These are phyloP conservation scores for Gallinago solitaria DNA, from an alignment of 2,797 vertebrate genomes.

Conservation along the genomic window DNA sequence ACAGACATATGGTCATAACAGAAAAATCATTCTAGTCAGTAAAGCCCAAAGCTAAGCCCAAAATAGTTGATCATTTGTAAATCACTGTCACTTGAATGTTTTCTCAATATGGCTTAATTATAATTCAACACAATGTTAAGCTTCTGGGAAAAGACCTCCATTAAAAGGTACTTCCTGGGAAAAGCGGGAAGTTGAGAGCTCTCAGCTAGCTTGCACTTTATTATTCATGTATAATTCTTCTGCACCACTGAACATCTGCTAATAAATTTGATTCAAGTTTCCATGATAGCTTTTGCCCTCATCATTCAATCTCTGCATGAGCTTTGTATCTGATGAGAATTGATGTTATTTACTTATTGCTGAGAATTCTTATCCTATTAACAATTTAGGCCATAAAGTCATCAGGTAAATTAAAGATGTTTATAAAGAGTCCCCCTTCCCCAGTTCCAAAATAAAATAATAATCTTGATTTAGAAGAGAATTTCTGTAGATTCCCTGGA, in stretches of 20 bases:
- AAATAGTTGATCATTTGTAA: constrained; percentile 73
- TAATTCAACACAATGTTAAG: constrained; percentile 53
- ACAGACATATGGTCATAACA: constrained; percentile 66
- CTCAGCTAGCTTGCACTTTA: constrained; percentile 42
- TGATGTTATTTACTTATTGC: constrained; percentile 70
- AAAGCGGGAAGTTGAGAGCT: constrained; percentile 53
- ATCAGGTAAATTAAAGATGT: constrained; percentile 65
- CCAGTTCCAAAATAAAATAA: not conserved
- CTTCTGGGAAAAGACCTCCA: constrained; percentile 49
- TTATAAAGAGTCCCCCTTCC: constrained; percentile 11
- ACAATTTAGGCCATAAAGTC: constrained; percentile 56
- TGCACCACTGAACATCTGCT: constrained; percentile 72
- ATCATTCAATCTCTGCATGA: constrained; percentile 66
- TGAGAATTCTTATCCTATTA: constrained; percentile 68
- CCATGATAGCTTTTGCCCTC: constrained; percentile 62
- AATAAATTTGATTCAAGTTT: constrained; percentile 74
- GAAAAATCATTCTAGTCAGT: constrained; percentile 61
- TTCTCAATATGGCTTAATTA: constrained; percentile 75
- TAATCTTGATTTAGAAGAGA: constrained; percentile 55
- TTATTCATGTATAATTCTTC: constrained; percentile 69
- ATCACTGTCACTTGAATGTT: constrained; percentile 66
- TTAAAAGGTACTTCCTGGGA: constrained; percentile 62
- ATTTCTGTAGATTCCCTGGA: constrained; percentile 39
- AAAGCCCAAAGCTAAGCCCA: constrained; percentile 66
- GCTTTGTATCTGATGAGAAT: constrained; percentile 65